phyloP scores from a whole-genome alignment of 2,797 vertebrate genomes.

The Cryptoblepharus egeriae region DNA sequence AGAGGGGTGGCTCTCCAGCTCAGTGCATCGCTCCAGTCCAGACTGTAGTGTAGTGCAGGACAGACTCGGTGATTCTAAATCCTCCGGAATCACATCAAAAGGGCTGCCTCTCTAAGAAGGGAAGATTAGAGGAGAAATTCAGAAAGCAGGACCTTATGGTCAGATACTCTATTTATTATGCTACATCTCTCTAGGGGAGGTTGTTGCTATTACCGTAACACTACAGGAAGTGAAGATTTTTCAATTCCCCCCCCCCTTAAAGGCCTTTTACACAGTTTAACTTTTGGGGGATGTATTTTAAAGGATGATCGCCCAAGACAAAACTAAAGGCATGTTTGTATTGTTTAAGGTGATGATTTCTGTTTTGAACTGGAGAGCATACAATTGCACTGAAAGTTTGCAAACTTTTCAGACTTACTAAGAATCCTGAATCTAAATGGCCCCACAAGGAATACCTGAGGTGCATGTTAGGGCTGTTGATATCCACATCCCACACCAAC shows the following conservation, averaged over 20 bases:
- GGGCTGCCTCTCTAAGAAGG: slow-evolving; percentile 46
- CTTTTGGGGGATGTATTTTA: slow-evolving; percentile 40
- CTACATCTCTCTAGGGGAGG: slow-evolving; percentile 53
- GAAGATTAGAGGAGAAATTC: slow-evolving; percentile 13
- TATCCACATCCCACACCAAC: no score
- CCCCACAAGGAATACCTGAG: no score
- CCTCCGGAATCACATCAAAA: neutral
- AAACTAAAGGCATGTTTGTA: slow-evolving; percentile 21
- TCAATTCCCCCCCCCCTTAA: neutral
- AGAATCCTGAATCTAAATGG: neutral
- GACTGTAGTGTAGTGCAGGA: slow-evolving; percentile 84
- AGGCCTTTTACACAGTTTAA: slow-evolving; percentile 59
- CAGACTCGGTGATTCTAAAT: accelerated
- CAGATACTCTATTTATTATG: slow-evolving; percentile 74
- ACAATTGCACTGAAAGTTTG: neutral
- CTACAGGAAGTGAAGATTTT: slow-evolving; percentile 56
- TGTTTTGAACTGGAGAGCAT: slow-evolving; percentile 23
- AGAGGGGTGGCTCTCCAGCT: slow-evolving; percentile 87
- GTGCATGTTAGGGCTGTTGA: neutral
- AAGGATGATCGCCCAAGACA: slow-evolving; percentile 47
- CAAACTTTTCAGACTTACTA: no score
- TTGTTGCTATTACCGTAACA: slow-evolving; percentile 67
- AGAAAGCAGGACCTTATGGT: slow-evolving; percentile 49
- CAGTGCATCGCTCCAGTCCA: slow-evolving; percentile 91
- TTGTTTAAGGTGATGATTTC: slow-evolving; percentile 5